These are phyloP conservation scores for Crenuchus spilurus DNA, from an alignment of 2,797 vertebrate species.

Conservation along the genomic window DNA sequence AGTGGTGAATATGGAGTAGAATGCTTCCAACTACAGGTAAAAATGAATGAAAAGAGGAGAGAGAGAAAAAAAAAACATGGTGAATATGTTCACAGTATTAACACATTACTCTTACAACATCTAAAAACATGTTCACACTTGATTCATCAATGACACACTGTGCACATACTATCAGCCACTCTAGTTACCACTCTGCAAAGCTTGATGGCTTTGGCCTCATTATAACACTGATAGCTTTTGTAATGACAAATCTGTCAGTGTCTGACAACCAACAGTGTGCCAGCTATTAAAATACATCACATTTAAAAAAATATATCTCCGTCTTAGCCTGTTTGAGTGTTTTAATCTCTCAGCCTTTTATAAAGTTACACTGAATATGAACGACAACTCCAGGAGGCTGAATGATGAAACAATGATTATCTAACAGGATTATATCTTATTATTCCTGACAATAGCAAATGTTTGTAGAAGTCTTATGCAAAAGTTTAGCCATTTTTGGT, in stretches of 20 bases:
- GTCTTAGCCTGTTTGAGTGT: conserved; percentile 16
- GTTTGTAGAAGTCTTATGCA: no score
- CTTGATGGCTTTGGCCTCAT: neutral
- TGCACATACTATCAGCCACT: neutral
- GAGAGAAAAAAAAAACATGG: neutral
- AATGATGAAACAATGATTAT: neutral
- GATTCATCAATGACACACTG: neutral
- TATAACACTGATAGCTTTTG: conserved; percentile 1
- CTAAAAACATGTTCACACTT: neutral
- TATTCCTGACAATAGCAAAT: no score
- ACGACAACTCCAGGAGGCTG: neutral
- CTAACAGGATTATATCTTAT: no score
- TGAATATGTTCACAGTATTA: neutral
- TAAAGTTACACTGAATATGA: conserved; percentile 17
- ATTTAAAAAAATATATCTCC: conserved; percentile 34
- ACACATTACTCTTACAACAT: neutral
- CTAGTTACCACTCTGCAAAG: neutral
- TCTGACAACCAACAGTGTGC: conserved; percentile 1
- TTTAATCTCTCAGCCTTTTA: conserved; percentile 18
- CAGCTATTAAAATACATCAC: conserved; percentile 14
- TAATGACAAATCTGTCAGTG: conserved; percentile 19
- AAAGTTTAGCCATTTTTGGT: no score
- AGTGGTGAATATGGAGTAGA: conserved; percentile 98
- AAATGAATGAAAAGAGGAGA: conserved; percentile 21
- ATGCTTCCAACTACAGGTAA: conserved; percentile 88